phyloP scores from a whole-genome alignment of 2,797 vertebrate genomes.

The Mus spretus region DNA sequence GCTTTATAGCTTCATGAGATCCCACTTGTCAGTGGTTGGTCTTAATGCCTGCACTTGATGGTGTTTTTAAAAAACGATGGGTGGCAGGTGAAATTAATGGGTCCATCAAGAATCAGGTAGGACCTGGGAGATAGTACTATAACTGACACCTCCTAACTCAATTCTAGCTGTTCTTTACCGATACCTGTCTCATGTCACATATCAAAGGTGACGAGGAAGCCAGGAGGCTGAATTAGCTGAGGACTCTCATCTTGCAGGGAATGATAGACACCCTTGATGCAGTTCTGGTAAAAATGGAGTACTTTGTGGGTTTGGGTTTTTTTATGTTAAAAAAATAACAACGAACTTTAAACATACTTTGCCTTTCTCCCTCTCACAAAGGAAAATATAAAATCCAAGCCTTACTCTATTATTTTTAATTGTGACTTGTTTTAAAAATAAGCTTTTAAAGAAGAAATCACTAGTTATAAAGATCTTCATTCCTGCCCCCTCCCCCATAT shows the following conservation, averaged over 20 bases:
- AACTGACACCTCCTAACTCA: not conserved
- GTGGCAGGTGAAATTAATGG: slow-evolving; percentile 6
- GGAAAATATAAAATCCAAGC: not conserved
- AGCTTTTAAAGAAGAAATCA: not conserved
- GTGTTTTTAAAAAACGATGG: not conserved
- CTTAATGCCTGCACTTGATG: not conserved
- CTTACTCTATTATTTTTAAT: not conserved
- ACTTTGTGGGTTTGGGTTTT: not conserved
- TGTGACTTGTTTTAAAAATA: not conserved
- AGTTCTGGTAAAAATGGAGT: not conserved
- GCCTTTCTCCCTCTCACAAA: not conserved
- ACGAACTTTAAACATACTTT: not conserved
- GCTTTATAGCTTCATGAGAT: not conserved
- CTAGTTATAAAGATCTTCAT: slow-evolving; percentile 27
- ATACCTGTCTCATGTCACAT: not conserved
- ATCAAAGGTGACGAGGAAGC: not conserved
- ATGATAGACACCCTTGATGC: rapidly evolving
- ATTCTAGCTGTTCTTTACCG: not conserved
- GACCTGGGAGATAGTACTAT: not conserved
- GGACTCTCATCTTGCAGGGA: not conserved
- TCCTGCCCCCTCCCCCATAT: slow-evolving; percentile 64
- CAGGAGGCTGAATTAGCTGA: not conserved
- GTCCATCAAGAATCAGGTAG: not conserved
- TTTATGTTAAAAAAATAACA: not conserved
- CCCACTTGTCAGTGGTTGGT: not conserved